phyloP scores from a whole-genome alignment of 2,888 invertebrate species.

The Lysandra coridon region DNA sequence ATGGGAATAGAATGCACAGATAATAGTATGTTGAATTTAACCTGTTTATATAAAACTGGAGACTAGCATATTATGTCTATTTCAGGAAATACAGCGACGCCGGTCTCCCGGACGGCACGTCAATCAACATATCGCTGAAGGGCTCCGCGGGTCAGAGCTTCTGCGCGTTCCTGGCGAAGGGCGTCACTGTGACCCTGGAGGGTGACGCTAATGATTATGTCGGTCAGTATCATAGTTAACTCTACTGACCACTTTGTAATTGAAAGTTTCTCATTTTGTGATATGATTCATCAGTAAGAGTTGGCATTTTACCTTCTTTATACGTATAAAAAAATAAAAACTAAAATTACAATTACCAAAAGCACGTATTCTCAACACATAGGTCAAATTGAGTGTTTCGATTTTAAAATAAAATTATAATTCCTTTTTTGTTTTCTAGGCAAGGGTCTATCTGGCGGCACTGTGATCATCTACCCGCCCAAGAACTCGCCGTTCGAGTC shows the following conservation, averaged over 20 bases:
- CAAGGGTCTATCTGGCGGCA: slow-evolving; percentile 96
- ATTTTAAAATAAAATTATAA: no score
- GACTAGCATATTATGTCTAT: neutral
- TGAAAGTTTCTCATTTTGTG: no score
- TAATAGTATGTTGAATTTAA: no score
- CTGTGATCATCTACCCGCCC: slow-evolving; percentile 95
- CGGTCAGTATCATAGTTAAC: slow-evolving; percentile 73
- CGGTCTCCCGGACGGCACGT: slow-evolving; percentile 89
- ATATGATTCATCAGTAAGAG: no score
- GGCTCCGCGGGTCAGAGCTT: slow-evolving; percentile 99
- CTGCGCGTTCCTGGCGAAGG: slow-evolving; percentile 96
- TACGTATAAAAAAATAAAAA: no score
- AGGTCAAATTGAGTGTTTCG: no score
- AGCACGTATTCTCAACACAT: no score
- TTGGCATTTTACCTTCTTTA: no score
- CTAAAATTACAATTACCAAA: no score
- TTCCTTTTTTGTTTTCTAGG: slow-evolving; percentile 55
- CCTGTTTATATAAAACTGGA: no score
- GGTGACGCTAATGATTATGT: slow-evolving; percentile 99
- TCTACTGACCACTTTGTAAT: no score
- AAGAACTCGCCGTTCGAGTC: slow-evolving; percentile 92
- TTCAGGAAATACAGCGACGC: slow-evolving; percentile 91
- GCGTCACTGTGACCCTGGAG: slow-evolving; percentile 93
- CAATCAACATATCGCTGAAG: slow-evolving; percentile 88
- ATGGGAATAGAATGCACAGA: no score